Base-by-base conservation (phyloP, 1,140 invertebrate genomes). In the Saccostrea cuccullata region DNA sequence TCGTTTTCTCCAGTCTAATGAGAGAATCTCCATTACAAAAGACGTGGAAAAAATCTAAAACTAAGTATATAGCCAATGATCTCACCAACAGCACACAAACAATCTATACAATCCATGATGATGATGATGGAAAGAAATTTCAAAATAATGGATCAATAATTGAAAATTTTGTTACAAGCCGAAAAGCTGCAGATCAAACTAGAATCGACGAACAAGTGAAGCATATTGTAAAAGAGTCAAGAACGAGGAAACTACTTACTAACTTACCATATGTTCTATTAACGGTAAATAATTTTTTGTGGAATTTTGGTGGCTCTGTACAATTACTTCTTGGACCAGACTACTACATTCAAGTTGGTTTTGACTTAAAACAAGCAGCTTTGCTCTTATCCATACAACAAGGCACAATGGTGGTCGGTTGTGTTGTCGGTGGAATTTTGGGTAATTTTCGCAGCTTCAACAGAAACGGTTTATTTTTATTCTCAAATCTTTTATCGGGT, bases 221-320 rank as follows among this genome's bases (percentile, higher is more conserved):
- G 4, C 56, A 15, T 6, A 85, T 0, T 36, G 20, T 17, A 26
- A 15, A 15, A 64, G 64, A 64, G 8, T 85, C 23, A 8, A 58
- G 13, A 23, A 4, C 36, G 84, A 6, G n/a, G 30, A 9, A 40
- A 30, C 4, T 85, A 4, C 30, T 58, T 36, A 90, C 84, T 64
- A 89, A 92, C 82, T 67, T 91, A 23, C 87, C 89, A 58, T 94
- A 93, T 85, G 83, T 92, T 56, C 84, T 94, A 12, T 94, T 92
- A 70, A 93, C 91, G 83, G 9, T 93, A 30, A 93, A 92, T 36
- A 93, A 92, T 84, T 90, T 94, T 13, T 85, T 93, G 64, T 94
- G 93, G 93, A 94, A 94, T 88, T 89, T 92, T 13, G 92, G 91
- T 12, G 83, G 82, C 13, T 85, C 87, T 17, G 90, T 93, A 20